Percentiles rank a stretch among this genome's conserved stretches.
Conservation (phyloP, 2,113 vertebrate genomes). For the Oriolus oriolus region DNA sequence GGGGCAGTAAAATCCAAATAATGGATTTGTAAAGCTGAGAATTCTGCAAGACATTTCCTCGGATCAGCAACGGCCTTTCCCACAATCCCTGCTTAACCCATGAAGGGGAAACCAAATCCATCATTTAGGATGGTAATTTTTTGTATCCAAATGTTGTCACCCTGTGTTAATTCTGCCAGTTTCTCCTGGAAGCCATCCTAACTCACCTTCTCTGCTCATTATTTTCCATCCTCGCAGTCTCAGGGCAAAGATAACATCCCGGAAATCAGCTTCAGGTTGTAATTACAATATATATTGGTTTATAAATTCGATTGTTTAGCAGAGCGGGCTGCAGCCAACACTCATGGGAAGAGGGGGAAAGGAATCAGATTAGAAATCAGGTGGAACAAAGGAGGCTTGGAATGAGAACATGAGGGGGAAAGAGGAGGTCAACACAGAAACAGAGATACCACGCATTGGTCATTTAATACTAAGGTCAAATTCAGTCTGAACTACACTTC, state of each 20-base stretch:
- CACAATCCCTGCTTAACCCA: not conserved
- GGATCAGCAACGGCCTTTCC: not conserved
- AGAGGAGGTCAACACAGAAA: not conserved
- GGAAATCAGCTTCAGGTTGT: slow-evolving; percentile 58
- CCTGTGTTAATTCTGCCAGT: not conserved
- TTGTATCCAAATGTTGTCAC: not conserved
- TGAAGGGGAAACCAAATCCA: not conserved
- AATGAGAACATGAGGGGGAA: not conserved
- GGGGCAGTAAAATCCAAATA: not conserved
- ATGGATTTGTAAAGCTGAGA: not conserved
- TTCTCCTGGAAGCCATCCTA: not conserved
- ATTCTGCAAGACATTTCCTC: not conserved
- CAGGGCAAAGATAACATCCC: slow-evolving; percentile 45
- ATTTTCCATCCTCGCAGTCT: not conserved
- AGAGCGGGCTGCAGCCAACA: not conserved
- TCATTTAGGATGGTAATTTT: not conserved
- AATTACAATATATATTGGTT: slow-evolving; percentile 65
- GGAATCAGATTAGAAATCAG: slow-evolving; percentile 37
- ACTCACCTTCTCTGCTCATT: slow-evolving; percentile 12
- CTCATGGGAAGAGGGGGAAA: not conserved
- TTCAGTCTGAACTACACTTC: not conserved
- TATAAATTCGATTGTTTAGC: slow-evolving; percentile 46
- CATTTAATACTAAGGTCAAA: not conserved
- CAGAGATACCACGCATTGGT: not conserved
- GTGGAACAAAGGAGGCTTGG: slow-evolving; percentile 31